phyloP scores from a whole-genome alignment of 2,113 vertebrate genomes.

The Felis catus region F.catus_Fca126_mat1.0 CM031414.1:1652001-1652500 shows the following conservation, averaged over 20 bases:
- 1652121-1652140: accelerated
- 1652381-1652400: neutral
- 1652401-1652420: neutral
- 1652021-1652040: neutral
- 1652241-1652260: neutral
- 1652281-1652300: neutral
- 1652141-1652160: neutral
- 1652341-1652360: neutral
- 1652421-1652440: accelerated
- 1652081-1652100: neutral
- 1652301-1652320: neutral
- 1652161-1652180: neutral
- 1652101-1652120: accelerated
- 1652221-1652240: neutral
- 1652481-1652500: neutral
- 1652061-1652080: neutral
- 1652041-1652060: no score
- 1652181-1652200: neutral
- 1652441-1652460: neutral
- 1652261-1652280: neutral
- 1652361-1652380: neutral
- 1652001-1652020: neutral
- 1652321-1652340: neutral
- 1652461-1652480: neutral
- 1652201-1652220: accelerated